A percentile compares a stretch with the other conserved stretches of the same genome.
Conservation (phyloP, 2,113 vertebrate species). For the Sitta europaea region DNA sequence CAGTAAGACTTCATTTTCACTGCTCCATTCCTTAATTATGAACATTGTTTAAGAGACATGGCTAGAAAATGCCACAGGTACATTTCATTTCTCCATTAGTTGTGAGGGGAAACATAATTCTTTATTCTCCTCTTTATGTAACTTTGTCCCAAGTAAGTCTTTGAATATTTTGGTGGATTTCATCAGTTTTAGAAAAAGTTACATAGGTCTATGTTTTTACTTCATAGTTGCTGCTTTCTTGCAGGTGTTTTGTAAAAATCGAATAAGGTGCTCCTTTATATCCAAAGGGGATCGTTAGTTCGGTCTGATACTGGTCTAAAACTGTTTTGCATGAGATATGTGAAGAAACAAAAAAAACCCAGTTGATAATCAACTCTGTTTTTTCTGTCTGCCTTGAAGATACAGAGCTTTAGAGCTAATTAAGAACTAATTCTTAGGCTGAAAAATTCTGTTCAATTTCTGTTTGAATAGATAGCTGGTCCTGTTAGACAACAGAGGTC, state of each 20-base stretch:
- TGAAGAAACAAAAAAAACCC: not conserved
- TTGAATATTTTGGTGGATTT: not conserved
- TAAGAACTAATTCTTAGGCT: not conserved
- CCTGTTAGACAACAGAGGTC: fast-evolving
- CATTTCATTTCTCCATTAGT: not conserved
- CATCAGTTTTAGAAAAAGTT: not conserved
- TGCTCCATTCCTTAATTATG: not conserved
- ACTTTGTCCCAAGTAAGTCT: not conserved
- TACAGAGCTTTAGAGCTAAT: not conserved
- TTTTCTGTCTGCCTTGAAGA: not conserved
- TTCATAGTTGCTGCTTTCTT: not conserved
- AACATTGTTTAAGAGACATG: not conserved
- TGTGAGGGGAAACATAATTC: not conserved
- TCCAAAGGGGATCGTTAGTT: not conserved
- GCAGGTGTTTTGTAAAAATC: not conserved
- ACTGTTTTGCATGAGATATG: not conserved
- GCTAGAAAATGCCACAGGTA: not conserved
- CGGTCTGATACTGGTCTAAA: not conserved
- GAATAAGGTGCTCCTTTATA: not conserved
- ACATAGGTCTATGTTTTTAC: not conserved
- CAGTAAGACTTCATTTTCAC: not conserved
- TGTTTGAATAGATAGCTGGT: not conserved
- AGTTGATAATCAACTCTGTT: not conserved
- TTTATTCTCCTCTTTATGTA: fast-evolving
- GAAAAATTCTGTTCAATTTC: not conserved